Evolutionary conservation across 2,888 invertebrate genomes (phyloP).

Genomic region (Tenthredo livida): DNA sequence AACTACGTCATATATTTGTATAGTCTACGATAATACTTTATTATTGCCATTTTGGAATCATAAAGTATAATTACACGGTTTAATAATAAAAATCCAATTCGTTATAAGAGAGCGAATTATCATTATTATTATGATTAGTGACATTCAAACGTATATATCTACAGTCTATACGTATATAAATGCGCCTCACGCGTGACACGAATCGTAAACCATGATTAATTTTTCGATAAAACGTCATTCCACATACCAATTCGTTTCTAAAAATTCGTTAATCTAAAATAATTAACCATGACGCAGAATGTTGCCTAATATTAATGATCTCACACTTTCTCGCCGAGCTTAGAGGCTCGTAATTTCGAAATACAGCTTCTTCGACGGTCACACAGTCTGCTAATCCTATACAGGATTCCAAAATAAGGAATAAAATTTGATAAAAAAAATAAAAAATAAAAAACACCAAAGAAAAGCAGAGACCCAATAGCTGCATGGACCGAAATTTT

Average conservation of each 20-base stretch:
- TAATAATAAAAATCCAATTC: conserved; percentile 17
- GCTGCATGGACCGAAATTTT: neutral
- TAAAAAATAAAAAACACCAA: neutral
- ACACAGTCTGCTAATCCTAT: neutral
- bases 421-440: neutral
- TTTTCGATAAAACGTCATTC: neutral
- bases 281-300: neutral
- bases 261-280: neutral
- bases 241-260: neutral
- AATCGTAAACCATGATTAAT: neutral
- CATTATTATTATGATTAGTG: neutral
- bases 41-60: conserved; percentile 23
- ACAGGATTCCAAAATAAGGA: neutral
- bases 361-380: neutral
- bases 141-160: neutral
- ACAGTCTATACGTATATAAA: neutral
- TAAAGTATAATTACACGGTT: conserved; percentile 7
- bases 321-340: neutral
- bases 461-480: neutral
- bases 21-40: conserved; percentile 27
- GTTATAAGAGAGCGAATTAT: neutral
- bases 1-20: neutral
- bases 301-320: neutral
- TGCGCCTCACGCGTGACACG: neutral
- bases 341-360: neutral